Evolutionary conservation across 2,888 invertebrate genomes (phyloP).

Genomic region (Teleiodes luculella): DNA sequence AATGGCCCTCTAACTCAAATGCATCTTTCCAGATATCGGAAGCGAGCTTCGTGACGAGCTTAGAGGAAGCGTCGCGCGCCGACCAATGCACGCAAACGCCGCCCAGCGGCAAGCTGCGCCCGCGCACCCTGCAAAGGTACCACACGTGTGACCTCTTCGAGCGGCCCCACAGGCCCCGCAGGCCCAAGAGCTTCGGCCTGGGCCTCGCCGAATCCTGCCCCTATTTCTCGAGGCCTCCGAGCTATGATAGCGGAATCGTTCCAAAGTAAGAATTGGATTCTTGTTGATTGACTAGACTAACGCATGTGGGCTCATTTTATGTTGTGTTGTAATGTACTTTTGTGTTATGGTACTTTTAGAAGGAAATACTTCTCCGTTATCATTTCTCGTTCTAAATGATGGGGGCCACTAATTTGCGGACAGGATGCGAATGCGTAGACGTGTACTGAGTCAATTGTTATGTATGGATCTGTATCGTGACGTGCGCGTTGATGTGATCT

Average conservation of each 20-base stretch:
- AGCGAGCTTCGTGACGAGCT: conserved; percentile 70
- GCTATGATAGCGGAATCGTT: conserved; percentile 55
- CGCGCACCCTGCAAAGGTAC: conserved; percentile 74
- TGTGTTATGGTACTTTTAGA: background rate
- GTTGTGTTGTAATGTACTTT: background rate
- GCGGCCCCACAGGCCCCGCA: conserved; percentile 45
- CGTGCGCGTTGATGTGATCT: too few relatives aligned
- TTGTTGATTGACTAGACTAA: conserved; percentile 32
- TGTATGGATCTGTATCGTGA: too few relatives aligned
- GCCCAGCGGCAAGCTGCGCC: conserved; percentile 63
- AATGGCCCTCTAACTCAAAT: background rate
- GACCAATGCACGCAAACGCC: conserved; percentile 74
- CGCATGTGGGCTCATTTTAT: conserved; percentile 11
- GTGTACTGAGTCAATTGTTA: too few relatives aligned
- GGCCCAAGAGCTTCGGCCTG: conserved; percentile 58
- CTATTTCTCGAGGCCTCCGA: conserved; percentile 58
- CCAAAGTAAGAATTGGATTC: conserved; percentile 52
- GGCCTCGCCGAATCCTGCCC: conserved; percentile 65
- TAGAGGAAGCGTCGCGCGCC: conserved; percentile 59
- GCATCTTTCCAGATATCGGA: conserved; percentile 59
- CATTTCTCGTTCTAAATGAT: background rate
- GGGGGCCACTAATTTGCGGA: background rate
- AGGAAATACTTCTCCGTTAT: background rate
- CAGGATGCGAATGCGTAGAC: too few relatives aligned
- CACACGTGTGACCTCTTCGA: conserved; percentile 75